phyloP scores from a whole-genome alignment of 1,140 invertebrate species.

The Pseudomyrmex gracilis region DNA sequence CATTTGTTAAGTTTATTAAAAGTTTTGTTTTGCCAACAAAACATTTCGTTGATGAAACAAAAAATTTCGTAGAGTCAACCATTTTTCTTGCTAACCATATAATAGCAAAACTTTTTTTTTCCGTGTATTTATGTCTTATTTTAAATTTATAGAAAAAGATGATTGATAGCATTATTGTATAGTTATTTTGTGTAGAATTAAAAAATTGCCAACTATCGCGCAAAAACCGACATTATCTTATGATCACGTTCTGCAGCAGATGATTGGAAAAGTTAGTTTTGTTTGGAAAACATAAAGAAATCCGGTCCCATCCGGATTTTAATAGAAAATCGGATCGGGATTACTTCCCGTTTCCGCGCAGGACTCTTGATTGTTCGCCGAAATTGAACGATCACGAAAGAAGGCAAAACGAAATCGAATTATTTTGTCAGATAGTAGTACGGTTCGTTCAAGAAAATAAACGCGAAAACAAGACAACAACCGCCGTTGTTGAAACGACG shows the following conservation, averaged over 20 bases:
- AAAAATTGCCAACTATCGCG: background rate
- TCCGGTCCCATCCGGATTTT: conserved; percentile 65
- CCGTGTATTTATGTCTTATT: too few species aligned
- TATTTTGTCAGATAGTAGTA: conserved; percentile 18
- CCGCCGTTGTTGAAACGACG: background rate
- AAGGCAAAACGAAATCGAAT: conserved; percentile 63
- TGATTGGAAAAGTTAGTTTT: conserved; percentile 69
- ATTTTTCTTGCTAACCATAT: too few species aligned
- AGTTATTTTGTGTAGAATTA: background rate
- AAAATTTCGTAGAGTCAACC: too few species aligned
- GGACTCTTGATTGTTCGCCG: conserved; percentile 62
- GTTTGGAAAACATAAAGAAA: conserved; percentile 50
- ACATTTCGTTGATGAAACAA: too few species aligned
- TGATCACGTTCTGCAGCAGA: conserved; percentile 27
- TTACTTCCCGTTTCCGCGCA: conserved; percentile 66
- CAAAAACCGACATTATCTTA: conserved; percentile 26
- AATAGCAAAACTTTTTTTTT: too few species aligned
- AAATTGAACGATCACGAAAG: conserved; percentile 67
- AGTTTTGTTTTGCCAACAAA: too few species aligned
- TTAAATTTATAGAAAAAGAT: background rate
- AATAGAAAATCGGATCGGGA: conserved; percentile 65
- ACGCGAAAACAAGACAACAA: conserved; percentile 32
- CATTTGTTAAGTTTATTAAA: too few species aligned
- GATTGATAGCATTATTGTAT: background rate
- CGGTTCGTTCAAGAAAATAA: conserved; percentile 45